Conservation (phyloP, 2,888 invertebrate genomes). For the Pogonocherus hispidulus region DNA sequence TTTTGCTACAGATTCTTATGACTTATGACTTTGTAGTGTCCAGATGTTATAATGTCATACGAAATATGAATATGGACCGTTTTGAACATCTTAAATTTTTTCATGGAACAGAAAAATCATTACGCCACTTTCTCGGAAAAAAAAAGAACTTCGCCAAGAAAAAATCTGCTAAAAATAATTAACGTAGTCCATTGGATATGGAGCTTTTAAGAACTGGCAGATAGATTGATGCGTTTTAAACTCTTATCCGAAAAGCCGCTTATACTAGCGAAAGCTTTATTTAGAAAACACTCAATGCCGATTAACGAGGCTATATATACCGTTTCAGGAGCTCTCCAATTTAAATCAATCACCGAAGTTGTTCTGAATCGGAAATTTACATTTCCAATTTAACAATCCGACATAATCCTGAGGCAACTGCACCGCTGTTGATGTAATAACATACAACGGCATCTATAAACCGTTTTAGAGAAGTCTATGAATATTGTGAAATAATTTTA, state of each 20-base stretch:
- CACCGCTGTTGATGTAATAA: not conserved
- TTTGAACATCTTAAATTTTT: too few relatives aligned
- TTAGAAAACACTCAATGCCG: not conserved
- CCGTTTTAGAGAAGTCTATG: not conserved
- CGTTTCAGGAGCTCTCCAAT: not conserved
- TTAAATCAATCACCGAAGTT: slow-evolving; percentile 2
- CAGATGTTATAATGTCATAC: too few relatives aligned
- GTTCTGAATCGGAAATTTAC: not conserved
- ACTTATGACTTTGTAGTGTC: too few relatives aligned
- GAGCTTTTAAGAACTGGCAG: too few relatives aligned
- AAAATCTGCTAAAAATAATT: too few relatives aligned
- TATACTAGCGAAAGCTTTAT: not conserved
- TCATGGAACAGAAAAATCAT: too few relatives aligned
- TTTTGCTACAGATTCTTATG: too few relatives aligned
- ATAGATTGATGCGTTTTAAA: not conserved
- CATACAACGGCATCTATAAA: not conserved
- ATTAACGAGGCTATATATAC: not conserved
- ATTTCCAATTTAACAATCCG: not conserved
- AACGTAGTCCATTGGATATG: too few relatives aligned
- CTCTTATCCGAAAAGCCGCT: not conserved
- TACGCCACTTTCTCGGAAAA: too few relatives aligned
- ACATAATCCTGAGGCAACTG: not conserved
- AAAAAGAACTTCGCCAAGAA: too few relatives aligned
- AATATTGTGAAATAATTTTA: too few relatives aligned
- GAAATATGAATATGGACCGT: too few relatives aligned